Evolutionary conservation across 2,113 vertebrate genomes (phyloP), one percentile per base, ranked within the genome.

Genomic region (Mugil cephalus): DNA sequence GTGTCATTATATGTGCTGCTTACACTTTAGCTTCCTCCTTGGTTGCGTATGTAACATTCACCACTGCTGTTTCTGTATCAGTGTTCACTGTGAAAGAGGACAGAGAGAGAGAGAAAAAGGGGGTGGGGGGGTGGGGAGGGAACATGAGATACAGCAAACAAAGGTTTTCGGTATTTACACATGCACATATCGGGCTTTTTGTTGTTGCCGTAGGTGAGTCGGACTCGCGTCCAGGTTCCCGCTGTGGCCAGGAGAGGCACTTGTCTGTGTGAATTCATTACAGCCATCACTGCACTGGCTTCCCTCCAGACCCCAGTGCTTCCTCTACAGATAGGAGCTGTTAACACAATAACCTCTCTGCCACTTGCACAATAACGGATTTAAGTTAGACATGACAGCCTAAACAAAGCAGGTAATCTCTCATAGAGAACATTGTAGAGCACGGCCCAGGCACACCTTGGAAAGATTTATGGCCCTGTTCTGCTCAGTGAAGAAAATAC

Each of bases 21-120:
- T 93, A 98, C 97, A 88, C 89, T 95, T 98, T 98, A 82, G 97
- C 95, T 90, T 98, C 96, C 62, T 97, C 97, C 94, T 96, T 98
- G 7, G 93, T 95, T 24, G 94, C 86, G 17, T 98, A 98, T 0
- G 96, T 98, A 73, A 97, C 97, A 75, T 98, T 98, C 93, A 98
- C 97, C 69, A 98, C 97, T 0, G 96, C 97, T 66, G 97, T 97
- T 93, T 98, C 97, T 86, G 96, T 95, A 75, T 98, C 97, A 82
- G 96, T 98, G 92, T 97, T 97, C 84, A 98, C 97, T 98, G 92
- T 10, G 4, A 70, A 82, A 79, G 10, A 51, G 69, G 34, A 77
- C 24, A 74, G 18, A 76, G 10, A 63, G 18, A 76, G 10, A 63
- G 19, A 58, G 17, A 73, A 15, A 60, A 8, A 40, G 19, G 43